Base-by-base conservation (phyloP, 2,888 invertebrate genomes). In the Athripsodes cinereus region DNA sequence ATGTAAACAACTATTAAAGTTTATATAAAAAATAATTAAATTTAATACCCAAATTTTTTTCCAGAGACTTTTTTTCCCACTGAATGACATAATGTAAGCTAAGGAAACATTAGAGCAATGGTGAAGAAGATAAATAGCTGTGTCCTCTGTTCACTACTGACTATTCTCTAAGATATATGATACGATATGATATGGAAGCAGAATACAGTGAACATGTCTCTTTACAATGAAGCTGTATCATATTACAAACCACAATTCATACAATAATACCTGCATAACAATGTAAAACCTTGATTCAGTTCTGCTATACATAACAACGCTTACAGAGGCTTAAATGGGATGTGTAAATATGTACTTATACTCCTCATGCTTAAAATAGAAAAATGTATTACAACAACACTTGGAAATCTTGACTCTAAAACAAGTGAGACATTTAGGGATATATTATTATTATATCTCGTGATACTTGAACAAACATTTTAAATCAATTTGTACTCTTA, bases 151-250 rank as follows among this genome's bases (percentile, higher is more conserved):
- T n/a, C n/a, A n/a, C n/a, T n/a, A n/a, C n/a, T n/a, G n/a, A n/a
- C n/a, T n/a, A n/a, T n/a, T n/a, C n/a, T n/a, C n/a, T n/a, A n/a
- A n/a, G n/a, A n/a, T n/a, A n/a, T n/a, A n/a, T n/a, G n/a, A n/a
- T n/a, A 26, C 26, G 26, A 26, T n/a, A n/a, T n/a, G n/a, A n/a
- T n/a, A 26, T 26, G 3, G 26, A 26, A 40, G 26, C 51, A 22
- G 18, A 57, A n/a, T n/a, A n/a, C n/a, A n/a, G 22, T 48, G 16
- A 57, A 47, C 52, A 35, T 21, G 34, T 26, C 22, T 16, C 21
- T 35, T 35, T 20, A 54, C 54, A 54, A 48, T 18, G 44, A 48
- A 11, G 54, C 3, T 48, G 35, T 53, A 54, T 58, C 54, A 58
- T 50, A 22, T 58, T 58, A 44, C 58, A 54, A 21, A 19, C 19